These are phyloP conservation scores for Schizopygopsis pylzovi DNA, from an alignment of 2,797 vertebrate genomes.

Conservation along the genomic window DNA sequence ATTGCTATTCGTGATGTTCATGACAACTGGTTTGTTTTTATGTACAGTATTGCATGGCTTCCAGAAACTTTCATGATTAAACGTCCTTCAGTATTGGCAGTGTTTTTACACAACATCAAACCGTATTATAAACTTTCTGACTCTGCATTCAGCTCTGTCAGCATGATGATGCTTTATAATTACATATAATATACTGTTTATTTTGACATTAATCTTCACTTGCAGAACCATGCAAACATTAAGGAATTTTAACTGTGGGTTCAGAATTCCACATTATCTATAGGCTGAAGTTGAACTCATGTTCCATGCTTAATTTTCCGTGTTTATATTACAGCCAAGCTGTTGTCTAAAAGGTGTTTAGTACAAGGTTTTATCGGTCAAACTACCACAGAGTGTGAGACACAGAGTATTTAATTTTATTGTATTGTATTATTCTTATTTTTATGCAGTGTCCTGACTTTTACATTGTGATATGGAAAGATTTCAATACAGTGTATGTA, in stretches of 20 bases:
- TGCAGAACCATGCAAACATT: not conserved
- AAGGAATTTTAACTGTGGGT: constrained; percentile 6
- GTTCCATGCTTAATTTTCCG: not conserved
- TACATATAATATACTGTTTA: constrained; percentile 16
- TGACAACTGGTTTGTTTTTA: constrained; percentile 24
- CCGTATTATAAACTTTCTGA: constrained; percentile 7
- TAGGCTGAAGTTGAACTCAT: not conserved
- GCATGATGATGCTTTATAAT: constrained; percentile 33
- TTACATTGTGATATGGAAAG: not conserved
- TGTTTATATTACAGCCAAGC: not conserved
- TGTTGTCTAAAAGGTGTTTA: not conserved
- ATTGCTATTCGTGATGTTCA: constrained; percentile 1
- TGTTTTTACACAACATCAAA: constrained; percentile 29
- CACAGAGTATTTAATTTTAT: not conserved
- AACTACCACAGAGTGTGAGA: not conserved
- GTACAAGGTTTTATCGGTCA: not conserved
- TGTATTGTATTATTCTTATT: not conserved
- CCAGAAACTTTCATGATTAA: constrained; percentile 34
- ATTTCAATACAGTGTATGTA: not conserved
- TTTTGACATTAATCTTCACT: constrained; percentile 19
- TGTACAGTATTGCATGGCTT: constrained; percentile 5
- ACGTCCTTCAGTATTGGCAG: not conserved
- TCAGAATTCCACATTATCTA: constrained; percentile 6
- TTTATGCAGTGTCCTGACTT: not conserved
- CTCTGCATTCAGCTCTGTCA: constrained; percentile 27